Evolutionary conservation across 2,113 vertebrate species (phyloP), one percentile per base, ranked within the genome.

Genomic region (Emydura subglobosa): DNA sequence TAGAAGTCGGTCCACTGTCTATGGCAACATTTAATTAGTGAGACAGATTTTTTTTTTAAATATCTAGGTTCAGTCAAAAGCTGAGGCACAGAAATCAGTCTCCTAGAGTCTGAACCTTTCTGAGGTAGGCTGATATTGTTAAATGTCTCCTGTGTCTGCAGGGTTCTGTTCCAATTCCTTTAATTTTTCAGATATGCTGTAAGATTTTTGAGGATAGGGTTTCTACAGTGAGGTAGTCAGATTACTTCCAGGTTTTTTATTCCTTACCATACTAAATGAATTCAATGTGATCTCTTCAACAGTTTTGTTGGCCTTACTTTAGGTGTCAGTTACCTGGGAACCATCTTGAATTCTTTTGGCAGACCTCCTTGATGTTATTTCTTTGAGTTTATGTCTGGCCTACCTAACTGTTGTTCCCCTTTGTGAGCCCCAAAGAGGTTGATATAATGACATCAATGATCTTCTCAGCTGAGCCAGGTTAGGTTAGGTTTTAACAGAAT

Each of bases 1-100:
- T 82, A 61, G 31, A 92, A 88, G 76, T 47, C 80, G 53, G 49
- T 87, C 90, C 87, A 72, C 68, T 93, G 27, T 90, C 91, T 90
- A 90, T 57, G 8, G 29, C 39, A 27, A 51, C 50, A 65, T 83
- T 92, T 96, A 92, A 94, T 94, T 87, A 93, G 87, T 55, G 39
- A 83, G 82, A 34, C 49, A 53, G 49, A 4, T 24, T 42, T 11
- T 14, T 17, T 65, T 17, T 34, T 34, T 53, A 74, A n/a, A 39
- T 49, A 29, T 44, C 24, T 21, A 50, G 42, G 50, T 42, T 79
- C n/a, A 79, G 16, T 51, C 5, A 84, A 11, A 68, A 57, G 22
- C 65, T 57, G 31, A 74, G 31, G 42, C 49, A 34, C 21, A 27
- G 74, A 82, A 91, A 13, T 91, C n/a, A 78, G 14, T 2, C 27